These are phyloP conservation scores for Cynopterus sphinx DNA, from an alignment of 2,797 vertebrate species.

Conservation along the genomic window DNA sequence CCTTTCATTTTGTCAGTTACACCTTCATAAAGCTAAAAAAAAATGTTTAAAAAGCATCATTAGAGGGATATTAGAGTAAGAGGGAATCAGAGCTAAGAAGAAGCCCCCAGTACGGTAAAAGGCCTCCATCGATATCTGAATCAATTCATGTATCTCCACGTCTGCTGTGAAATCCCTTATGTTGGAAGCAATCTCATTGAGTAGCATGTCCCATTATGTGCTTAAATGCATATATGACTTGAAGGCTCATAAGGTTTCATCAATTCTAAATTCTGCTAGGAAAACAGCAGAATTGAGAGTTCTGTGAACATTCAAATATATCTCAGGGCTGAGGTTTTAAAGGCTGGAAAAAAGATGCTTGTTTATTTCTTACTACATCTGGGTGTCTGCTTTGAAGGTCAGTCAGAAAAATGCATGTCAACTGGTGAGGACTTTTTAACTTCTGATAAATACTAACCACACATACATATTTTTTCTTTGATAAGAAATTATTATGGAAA, in stretches of 20 bases:
- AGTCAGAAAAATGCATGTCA: slow-evolving; percentile 30
- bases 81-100: background rate
- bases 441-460: background rate
- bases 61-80: background rate
- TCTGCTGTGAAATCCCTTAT: background rate
- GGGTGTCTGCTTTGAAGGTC: slow-evolving; percentile 64
- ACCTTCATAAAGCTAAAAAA: background rate
- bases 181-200: background rate
- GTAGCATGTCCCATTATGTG: background rate
- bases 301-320: slow-evolving; percentile 30
- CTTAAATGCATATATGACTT: background rate
- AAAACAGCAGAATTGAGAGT: background rate
- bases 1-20: background rate
- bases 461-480: background rate
- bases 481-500: background rate
- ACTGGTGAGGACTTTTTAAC: background rate
- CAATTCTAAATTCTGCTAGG: background rate
- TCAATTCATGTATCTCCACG: background rate
- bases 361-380: slow-evolving; percentile 50
- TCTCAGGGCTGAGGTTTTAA: slow-evolving; percentile 45
- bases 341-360: background rate
- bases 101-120: background rate
- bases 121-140: background rate
- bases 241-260: background rate
- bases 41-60: background rate